Conservation (phyloP, 2,113 vertebrate genomes). For the Irena cyanogastra region DNA sequence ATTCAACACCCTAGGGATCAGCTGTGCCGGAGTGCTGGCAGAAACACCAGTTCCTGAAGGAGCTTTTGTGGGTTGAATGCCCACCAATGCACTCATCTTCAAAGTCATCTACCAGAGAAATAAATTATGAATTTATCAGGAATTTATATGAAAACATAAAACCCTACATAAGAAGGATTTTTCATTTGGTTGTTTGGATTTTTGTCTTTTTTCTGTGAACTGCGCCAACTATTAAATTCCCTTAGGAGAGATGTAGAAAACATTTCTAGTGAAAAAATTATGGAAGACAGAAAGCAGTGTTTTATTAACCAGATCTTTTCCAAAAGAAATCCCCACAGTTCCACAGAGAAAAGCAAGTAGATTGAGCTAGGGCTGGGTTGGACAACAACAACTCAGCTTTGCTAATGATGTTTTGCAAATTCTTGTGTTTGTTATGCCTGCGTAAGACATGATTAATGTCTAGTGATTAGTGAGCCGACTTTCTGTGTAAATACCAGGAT, state of each 20-base stretch:
- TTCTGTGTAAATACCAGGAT: not conserved
- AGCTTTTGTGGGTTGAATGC: not conserved
- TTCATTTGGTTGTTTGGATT: not conserved
- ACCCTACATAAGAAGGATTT: not conserved
- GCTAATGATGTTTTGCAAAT: not conserved
- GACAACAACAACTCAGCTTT: not conserved
- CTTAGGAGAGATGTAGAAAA: not conserved
- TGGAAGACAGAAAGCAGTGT: not conserved
- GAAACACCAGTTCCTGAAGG: not conserved
- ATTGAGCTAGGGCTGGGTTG: fast-evolving
- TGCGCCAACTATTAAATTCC: not conserved
- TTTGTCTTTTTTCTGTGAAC: not conserved
- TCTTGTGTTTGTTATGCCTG: not conserved
- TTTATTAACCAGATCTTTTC: not conserved
- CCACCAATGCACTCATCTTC: not conserved
- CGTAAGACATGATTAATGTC: not conserved
- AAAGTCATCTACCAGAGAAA: not conserved
- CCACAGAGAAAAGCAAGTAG: not conserved
- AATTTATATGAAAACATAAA: not conserved
- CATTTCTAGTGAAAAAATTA: not conserved
- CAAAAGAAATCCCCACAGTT: not conserved
- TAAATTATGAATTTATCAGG: not conserved
- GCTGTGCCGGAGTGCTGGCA: not conserved
- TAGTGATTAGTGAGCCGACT: not conserved
- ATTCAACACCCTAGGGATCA: not conserved